Conservation (phyloP, 2,113 vertebrate species). For the Silurus meridionalis region DNA sequence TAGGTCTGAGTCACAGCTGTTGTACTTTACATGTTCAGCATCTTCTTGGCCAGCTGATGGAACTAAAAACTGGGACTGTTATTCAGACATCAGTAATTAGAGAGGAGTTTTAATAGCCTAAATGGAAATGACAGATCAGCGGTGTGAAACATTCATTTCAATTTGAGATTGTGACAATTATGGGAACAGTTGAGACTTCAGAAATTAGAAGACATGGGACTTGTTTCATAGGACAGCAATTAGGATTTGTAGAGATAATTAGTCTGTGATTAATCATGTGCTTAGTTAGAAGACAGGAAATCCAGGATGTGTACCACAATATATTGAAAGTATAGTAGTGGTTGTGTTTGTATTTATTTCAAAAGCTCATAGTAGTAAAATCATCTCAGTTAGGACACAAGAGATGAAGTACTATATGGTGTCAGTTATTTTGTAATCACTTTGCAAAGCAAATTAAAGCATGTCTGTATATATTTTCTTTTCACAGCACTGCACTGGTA, state of each 20-base stretch:
- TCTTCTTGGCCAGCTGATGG: slow-evolving; percentile 28
- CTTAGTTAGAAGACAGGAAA: slow-evolving; percentile 41
- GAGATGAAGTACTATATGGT: neutral
- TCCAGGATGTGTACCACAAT: slow-evolving; percentile 22
- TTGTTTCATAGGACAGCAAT: slow-evolving; percentile 48
- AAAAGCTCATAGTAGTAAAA: slow-evolving; percentile 18
- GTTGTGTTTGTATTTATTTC: slow-evolving; percentile 16
- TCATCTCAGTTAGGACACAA: neutral
- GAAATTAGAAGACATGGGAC: slow-evolving; percentile 50
- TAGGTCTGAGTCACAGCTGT: slow-evolving; percentile 8
- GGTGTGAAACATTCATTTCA: slow-evolving; percentile 52
- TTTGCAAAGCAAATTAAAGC: neutral
- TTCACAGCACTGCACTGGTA: neutral
- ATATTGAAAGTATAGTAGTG: neutral
- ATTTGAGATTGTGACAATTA: slow-evolving; percentile 45
- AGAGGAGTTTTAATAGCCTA: slow-evolving; percentile 44
- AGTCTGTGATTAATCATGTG: slow-evolving; percentile 52
- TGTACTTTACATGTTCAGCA: slow-evolving; percentile 18
- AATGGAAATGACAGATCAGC: slow-evolving; percentile 42
- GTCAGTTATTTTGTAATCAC: neutral
- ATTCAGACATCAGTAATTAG: slow-evolving; percentile 50
- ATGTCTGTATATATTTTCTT: slow-evolving; percentile 9
- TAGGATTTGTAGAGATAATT: slow-evolving; percentile 53
- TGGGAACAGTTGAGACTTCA: slow-evolving; percentile 53
- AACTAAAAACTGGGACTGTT: slow-evolving; percentile 36